Evolutionary conservation across 2,888 invertebrate species (phyloP).

Genomic region (Zootermopsis nevadensis): DNA sequence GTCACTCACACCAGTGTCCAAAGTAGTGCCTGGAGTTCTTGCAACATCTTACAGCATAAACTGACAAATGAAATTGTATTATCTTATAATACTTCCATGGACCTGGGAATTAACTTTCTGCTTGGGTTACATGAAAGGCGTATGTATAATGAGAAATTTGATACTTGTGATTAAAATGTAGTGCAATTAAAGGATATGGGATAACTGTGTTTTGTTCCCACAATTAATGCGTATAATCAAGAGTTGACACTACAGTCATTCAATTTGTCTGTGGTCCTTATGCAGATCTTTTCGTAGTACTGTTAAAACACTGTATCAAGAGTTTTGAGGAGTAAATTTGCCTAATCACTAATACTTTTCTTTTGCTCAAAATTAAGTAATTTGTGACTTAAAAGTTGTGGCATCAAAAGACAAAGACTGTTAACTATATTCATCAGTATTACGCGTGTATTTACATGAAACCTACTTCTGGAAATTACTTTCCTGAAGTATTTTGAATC

Average conservation of each 20-base stretch:
- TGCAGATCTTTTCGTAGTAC: background rate
- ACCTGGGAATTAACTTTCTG: too few species aligned
- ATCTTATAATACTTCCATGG: too few species aligned
- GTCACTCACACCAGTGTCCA: too few species aligned
- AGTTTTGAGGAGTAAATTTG: background rate
- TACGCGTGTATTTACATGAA: background rate
- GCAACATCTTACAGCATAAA: too few species aligned
- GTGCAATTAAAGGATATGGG: too few species aligned
- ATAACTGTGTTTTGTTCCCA: too few species aligned
- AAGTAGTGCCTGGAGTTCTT: too few species aligned
- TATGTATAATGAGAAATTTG: too few species aligned
- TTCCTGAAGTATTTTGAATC: background rate
- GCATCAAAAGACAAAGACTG: constrained; percentile 17
- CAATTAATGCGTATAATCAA: background rate
- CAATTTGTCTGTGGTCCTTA: background rate
- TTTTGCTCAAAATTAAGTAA: background rate
- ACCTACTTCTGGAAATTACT: background rate
- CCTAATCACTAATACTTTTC: background rate
- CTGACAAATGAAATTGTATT: too few species aligned
- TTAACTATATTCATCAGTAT: background rate
- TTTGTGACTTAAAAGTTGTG: background rate
- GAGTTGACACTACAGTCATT: background rate
- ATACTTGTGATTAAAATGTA: too few species aligned
- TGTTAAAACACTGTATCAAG: background rate
- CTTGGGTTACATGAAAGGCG: too few species aligned